Conservation (phyloP, 1,140 invertebrate species). For the Stegodyphus mimosarum region DNA sequence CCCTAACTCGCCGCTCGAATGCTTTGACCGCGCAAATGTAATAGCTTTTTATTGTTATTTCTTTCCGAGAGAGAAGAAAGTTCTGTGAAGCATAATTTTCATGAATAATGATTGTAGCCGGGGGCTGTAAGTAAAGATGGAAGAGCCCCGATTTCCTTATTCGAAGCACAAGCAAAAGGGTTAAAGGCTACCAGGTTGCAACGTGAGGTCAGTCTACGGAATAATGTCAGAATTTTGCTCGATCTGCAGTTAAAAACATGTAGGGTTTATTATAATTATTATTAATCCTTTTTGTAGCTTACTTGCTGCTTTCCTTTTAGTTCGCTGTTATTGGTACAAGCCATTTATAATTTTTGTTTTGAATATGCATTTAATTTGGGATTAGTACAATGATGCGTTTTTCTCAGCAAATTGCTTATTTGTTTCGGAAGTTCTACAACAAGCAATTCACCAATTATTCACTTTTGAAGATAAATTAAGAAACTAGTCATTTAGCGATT, state of each 20-base stretch:
- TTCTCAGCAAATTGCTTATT: too few relatives aligned
- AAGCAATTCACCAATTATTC: too few relatives aligned
- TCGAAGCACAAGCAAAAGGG: conserved; percentile 45
- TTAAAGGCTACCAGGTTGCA: conserved; percentile 54
- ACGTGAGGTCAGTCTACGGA: conserved; percentile 45
- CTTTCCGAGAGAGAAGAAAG: conserved; percentile 31
- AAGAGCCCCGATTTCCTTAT: conserved; percentile 52
- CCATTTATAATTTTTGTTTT: too few relatives aligned
- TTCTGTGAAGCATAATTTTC: conserved; percentile 47
- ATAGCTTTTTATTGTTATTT: conserved; percentile 23
- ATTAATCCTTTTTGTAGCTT: conserved; percentile 28
- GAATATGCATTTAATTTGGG: too few relatives aligned
- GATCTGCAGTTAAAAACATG: conserved; percentile 46
- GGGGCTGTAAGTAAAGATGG: not conserved
- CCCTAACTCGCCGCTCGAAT: conserved; percentile 1
- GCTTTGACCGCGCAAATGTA: conserved; percentile 5
- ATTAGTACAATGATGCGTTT: too few relatives aligned
- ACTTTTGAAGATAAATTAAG: too few relatives aligned
- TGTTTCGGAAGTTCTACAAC: too few relatives aligned
- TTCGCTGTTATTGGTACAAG: too few relatives aligned
- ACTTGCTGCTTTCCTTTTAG: not conserved
- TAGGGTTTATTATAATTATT: conserved; percentile 8
- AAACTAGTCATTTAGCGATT: too few relatives aligned
- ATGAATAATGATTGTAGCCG: conserved; percentile 55
- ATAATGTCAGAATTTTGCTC: conserved; percentile 53